Conservation (phyloP, 2,113 vertebrate species). For the Phalacrocorax aristotelis region DNA sequence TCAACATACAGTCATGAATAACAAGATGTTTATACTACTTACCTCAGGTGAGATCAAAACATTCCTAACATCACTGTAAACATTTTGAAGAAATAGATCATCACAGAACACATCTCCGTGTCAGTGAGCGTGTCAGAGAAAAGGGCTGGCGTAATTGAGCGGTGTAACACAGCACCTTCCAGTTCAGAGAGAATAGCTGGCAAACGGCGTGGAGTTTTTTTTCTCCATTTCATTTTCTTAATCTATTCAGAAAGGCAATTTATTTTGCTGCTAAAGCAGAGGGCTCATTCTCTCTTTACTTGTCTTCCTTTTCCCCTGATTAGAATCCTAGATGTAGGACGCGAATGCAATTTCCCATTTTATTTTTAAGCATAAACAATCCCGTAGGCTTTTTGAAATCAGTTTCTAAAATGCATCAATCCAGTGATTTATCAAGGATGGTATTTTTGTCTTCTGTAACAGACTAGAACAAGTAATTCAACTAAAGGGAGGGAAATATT, state of each 20-base stretch:
- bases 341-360: background rate
- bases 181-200: background rate
- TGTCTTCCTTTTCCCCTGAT: background rate
- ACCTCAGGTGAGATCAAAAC: background rate
- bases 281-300: background rate
- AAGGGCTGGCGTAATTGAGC: background rate
- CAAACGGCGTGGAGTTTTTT: background rate
- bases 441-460: background rate
- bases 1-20: background rate
- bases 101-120: accelerated
- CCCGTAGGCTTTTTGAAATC: background rate
- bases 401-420: background rate
- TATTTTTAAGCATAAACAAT: background rate
- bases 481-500: background rate
- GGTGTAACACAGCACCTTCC: background rate
- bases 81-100: background rate
- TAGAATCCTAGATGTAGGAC: background rate
- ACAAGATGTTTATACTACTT: background rate
- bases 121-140: background rate
- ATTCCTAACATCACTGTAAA: background rate
- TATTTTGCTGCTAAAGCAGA: background rate
- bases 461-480: background rate
- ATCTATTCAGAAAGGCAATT: background rate
- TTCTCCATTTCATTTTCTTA: background rate
- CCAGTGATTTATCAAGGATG: background rate